A percentile compares a stretch with the other conserved stretches of the same genome.
phyloP scores from a whole-genome alignment of 2,113 vertebrate species.

The Protomyctophum bolini region DNA sequence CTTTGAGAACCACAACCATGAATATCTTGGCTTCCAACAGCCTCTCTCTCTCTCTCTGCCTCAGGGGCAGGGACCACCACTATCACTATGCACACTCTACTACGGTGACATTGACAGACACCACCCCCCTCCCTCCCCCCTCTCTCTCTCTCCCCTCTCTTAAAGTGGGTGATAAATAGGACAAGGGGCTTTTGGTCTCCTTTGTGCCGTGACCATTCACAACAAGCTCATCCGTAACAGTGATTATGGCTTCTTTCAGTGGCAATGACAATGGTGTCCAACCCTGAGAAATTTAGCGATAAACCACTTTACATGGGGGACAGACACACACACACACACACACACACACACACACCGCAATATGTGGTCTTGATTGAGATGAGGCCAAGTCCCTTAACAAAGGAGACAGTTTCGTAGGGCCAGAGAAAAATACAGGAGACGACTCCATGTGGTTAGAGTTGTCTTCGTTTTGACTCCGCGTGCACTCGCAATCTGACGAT shows the following conservation, averaged over 20 bases:
- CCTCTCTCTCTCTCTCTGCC: conserved; percentile 20
- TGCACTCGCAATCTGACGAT: no score
- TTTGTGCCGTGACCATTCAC: conserved; percentile 74
- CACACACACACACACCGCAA: not conserved
- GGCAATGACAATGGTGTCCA: conserved; percentile 65
- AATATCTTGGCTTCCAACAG: conserved; percentile 2
- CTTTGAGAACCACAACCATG: no score
- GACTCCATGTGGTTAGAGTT: not conserved
- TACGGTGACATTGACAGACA: conserved; percentile 59
- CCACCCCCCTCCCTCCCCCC: conserved; percentile 30
- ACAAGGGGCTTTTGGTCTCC: conserved; percentile 72
- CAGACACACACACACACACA: not conserved
- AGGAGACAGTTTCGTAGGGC: no score
- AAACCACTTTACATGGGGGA: not conserved
- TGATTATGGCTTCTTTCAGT: conserved; percentile 56
- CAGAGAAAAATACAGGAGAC: not conserved
- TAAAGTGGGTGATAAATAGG: conserved; percentile 79
- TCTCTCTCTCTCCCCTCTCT: conserved; percentile 56
- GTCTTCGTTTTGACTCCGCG: not conserved
- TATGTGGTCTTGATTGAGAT: not conserved
- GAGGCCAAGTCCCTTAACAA: not conserved
- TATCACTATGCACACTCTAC: conserved; percentile 44
- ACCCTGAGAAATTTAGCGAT: conserved; percentile 46
- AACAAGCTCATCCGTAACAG: conserved; percentile 74
- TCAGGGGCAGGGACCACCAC: conserved; percentile 59